A percentile compares a stretch with the other conserved stretches of the same genome.
Conservation (phyloP, 2,797 vertebrate genomes). For the Syncerus caffer region DNA sequence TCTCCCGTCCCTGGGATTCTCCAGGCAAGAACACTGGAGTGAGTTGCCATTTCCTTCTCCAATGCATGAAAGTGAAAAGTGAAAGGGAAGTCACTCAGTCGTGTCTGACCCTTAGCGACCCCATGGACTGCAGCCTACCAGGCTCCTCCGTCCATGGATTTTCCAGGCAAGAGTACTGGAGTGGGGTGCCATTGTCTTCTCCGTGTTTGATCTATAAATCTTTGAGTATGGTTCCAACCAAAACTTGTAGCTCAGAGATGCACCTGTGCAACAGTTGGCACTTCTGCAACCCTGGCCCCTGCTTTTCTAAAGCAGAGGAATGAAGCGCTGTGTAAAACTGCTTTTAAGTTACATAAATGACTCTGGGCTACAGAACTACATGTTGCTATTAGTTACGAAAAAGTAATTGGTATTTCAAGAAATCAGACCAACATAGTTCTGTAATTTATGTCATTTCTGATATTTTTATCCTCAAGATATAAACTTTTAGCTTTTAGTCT, state of each 20-base stretch:
- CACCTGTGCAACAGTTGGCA: neutral
- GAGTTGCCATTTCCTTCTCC: too few species aligned
- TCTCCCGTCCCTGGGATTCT: too few species aligned
- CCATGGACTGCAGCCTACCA: too few species aligned
- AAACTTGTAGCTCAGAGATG: neutral
- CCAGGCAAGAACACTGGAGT: too few species aligned
- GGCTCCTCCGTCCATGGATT: too few species aligned
- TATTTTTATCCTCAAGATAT: neutral
- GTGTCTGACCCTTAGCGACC: too few species aligned
- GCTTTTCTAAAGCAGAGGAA: neutral
- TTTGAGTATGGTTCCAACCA: neutral
- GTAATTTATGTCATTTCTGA: neutral
- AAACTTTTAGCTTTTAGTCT: conserved; percentile 14
- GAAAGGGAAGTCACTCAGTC: too few species aligned
- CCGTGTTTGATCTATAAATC: neutral
- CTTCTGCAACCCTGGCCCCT: neutral
- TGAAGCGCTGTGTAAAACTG: neutral
- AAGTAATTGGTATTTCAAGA: neutral
- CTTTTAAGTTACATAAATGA: neutral
- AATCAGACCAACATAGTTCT: neutral
- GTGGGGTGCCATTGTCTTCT: too few species aligned
- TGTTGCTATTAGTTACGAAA: neutral
- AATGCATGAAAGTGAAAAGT: too few species aligned
- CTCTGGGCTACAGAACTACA: neutral
- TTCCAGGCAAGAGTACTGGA: too few species aligned